These are phyloP conservation scores for Mallotus villosus DNA, from an alignment of 2,797 vertebrate genomes.

Conservation along the genomic window DNA sequence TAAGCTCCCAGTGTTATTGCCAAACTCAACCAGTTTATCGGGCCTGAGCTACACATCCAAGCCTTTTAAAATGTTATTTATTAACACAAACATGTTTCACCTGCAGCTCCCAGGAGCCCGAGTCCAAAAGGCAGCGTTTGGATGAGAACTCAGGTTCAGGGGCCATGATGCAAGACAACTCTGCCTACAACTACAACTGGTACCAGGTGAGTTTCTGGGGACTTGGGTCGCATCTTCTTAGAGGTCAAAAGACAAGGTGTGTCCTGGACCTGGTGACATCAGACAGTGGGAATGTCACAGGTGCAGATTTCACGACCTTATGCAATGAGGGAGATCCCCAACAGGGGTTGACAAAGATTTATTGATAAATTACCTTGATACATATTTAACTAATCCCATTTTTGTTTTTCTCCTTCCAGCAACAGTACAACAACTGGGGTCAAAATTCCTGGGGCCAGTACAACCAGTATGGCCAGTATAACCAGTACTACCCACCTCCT, in stretches of 20 bases:
- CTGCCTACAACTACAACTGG: conserved; percentile 97
- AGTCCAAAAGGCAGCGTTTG: conserved; percentile 86
- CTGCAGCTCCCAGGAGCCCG: conserved; percentile 86
- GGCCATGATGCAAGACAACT: conserved; percentile 82
- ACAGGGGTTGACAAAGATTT: background rate
- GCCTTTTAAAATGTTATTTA: background rate
- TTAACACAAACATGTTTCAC: background rate
- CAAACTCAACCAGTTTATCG: background rate
- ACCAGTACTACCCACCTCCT: conserved; percentile 95
- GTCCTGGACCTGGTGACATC: background rate
- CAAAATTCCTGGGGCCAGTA: conserved; percentile 92
- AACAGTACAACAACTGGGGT: conserved; percentile 86
- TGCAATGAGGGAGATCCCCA: no score
- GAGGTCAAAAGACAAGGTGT: background rate
- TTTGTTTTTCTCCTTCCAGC: conserved; percentile 34
- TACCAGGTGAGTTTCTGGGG: conserved; percentile 85
- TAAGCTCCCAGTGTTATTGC: no score
- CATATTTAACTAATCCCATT: background rate
- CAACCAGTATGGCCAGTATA: conserved; percentile 81
- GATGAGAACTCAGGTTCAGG: conserved; percentile 78
- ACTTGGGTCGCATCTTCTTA: background rate
- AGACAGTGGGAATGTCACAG: background rate
- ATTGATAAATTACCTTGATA: background rate
- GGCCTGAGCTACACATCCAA: background rate
- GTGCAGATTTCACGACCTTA: no score